These are phyloP conservation scores for Triops longicaudatus DNA, from an alignment of 1,140 invertebrate species.

Conservation along the genomic window DNA sequence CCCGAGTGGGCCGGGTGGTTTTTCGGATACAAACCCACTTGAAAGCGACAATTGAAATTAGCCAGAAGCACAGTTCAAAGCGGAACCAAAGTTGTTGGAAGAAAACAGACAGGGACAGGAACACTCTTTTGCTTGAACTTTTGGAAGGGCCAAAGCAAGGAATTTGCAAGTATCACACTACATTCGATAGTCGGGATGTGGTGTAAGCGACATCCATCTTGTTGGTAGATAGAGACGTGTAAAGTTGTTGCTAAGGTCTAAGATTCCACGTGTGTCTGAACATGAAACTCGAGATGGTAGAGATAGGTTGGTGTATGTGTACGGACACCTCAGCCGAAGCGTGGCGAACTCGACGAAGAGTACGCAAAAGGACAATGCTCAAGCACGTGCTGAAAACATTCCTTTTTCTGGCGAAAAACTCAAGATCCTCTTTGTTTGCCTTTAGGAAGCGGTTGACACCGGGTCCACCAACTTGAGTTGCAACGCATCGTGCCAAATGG, in stretches of 20 bases:
- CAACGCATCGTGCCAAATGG: slow-evolving; percentile 51
- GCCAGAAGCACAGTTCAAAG: neutral
- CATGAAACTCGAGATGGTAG: neutral
- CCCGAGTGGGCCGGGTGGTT: neutral
- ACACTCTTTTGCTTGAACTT: neutral
- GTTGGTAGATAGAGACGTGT: neutral
- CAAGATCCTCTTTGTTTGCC: slow-evolving; percentile 34
- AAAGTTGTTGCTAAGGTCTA: slow-evolving; percentile 11
- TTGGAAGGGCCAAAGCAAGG: too few relatives aligned
- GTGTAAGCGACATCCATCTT: too few relatives aligned
- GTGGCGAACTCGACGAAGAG: too few relatives aligned
- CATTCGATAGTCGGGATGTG: too few relatives aligned
- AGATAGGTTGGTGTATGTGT: too few relatives aligned
- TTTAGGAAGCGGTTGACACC: slow-evolving; percentile 55
- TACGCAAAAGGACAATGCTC: too few relatives aligned
- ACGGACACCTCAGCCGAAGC: too few relatives aligned
- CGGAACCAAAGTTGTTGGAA: neutral
- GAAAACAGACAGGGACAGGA: neutral
- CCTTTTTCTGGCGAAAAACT: neutral
- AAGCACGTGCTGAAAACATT: too few relatives aligned
- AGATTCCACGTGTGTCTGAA: neutral
- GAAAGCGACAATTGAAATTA: slow-evolving; percentile 15
- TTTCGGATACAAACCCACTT: neutral
- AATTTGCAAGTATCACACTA: too few relatives aligned
- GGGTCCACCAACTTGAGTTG: slow-evolving; percentile 51